Base-by-base conservation (phyloP, 2,113 vertebrate species). In the Laticauda laticaudata region DNA sequence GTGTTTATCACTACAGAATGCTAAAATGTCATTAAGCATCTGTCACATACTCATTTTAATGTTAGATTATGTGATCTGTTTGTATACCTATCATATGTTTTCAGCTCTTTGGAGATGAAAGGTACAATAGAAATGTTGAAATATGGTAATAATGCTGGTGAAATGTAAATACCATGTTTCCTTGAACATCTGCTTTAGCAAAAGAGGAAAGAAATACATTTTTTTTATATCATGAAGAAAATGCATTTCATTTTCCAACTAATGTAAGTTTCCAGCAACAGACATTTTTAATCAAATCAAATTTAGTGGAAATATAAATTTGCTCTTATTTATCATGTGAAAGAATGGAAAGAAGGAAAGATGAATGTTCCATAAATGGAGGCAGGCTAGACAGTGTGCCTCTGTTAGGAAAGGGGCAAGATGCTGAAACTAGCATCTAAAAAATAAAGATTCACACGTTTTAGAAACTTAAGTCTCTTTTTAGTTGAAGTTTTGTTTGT, bases 281-380 rank as follows among this genome's bases (percentile, higher is more conserved):
- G 57, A 48, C 53, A 57, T 90, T 89, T 85, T 92, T 89, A 86
- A 55, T 92, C 93, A 43, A 64, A 90, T 85, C 92, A 57, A 90
- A 95, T 6, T 93, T 92, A 90, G 3, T 95, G 92, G 95, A 93
- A 87, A 10, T 54, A 94, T 92, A 34, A 3, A 91, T 75, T n/a
- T 57, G 61, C 90, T 93, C 92, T 93, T 53, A 10, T 86, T 29
- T 59, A 9, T 59, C 24, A 15, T 81, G 34, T 81, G 75, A 18
- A 55, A 45, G 34, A 81, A 55, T 55, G 61, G 53, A 89, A 88
- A 23, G 39, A 87, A 64, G 34, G 45, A 14, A 23, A 43, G 12
- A 45, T 29, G 56, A n/a, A 20, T 15, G 8, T 57, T 45, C 34
- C 24, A 26, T 54, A 56, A 26, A 24, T 57, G 14, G 81, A 91